Base-by-base conservation (phyloP, 2,113 vertebrate genomes). In the Proteles cristata region DNA sequence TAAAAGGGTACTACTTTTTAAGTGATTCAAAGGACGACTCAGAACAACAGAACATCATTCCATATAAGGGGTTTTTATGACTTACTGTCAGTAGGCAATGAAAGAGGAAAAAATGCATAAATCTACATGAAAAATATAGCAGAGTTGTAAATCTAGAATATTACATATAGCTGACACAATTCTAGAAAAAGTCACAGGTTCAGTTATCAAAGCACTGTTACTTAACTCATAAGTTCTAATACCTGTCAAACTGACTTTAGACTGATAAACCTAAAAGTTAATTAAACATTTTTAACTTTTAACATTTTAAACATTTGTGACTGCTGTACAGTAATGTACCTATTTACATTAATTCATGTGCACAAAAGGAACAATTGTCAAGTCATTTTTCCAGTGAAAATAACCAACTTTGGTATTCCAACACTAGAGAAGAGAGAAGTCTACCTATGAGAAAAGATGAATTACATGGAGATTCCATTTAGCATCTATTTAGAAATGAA, bases 361-460 rank as follows among this genome's bases (percentile, higher is more conserved):
- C 17, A n/a, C 43, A 90, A 74, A 90, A 16, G 33, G 26, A 85
- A 28, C n/a, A 63, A 73, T 76, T 86, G 83, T 79, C 48, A 94
- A 21, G 68, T 79, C 25, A 93, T 43, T 93, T 94, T 21, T 96
- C 43, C 63, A 61, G 21, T 68, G n/a, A 96, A 58, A 87, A 63
- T 73, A 73, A 94, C 16, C 39, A 90, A 88, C 63, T 80, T 35
- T 71, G 11, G 12, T 63, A 89, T 61, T 94, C 80, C 69, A 97
- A 68, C 74, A 93, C 80, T 86, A 98, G 71, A 94, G 92, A 97
- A 81, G 53, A 87, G 4, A 73, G 86, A 98, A 95, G 17, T 35
- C 55, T 50, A 95, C 87, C 80, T 39, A 83, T 5, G 26, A 9
- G 9, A 94, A 98, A 96, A 65, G 39, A 94, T 45, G 79, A 98